Percentiles rank a stretch among this genome's conserved stretches.
These are phyloP conservation scores for Ephialtes manifestator DNA, from an alignment of 2,888 invertebrate species.

Conservation along the genomic window DNA sequence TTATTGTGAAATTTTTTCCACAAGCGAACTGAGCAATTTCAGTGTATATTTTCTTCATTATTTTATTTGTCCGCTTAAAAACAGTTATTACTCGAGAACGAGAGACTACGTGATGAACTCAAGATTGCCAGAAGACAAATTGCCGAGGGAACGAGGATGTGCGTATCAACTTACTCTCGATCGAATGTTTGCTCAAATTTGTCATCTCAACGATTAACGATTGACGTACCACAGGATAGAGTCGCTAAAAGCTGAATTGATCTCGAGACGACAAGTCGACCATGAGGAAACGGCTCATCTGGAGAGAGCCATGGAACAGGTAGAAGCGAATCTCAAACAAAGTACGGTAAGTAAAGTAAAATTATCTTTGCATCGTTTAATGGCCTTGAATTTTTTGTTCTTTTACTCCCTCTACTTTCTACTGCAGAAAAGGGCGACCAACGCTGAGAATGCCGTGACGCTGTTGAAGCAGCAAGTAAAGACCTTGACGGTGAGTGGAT, in stretches of 20 bases:
- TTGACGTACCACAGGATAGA: slow-evolving; percentile 84
- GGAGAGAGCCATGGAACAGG: slow-evolving; percentile 88
- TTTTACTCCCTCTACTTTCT: slow-evolving; percentile 4
- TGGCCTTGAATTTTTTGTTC: slow-evolving; percentile 1
- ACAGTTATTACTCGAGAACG: slow-evolving; percentile 84
- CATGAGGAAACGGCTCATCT: slow-evolving; percentile 87
- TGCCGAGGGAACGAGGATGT: slow-evolving; percentile 86
- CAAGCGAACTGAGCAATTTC: too few relatives aligned
- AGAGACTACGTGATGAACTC: slow-evolving; percentile 88
- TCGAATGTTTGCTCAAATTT: slow-evolving; percentile 5
- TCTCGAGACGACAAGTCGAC: slow-evolving; percentile 87
- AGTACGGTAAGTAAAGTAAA: slow-evolving; percentile 86
- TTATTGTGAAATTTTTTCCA: too few relatives aligned
- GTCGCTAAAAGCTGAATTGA: slow-evolving; percentile 87
- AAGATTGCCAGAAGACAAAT: slow-evolving; percentile 87
- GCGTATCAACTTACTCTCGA: slow-evolving; percentile 53
- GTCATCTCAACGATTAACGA: slow-evolving; percentile 23
- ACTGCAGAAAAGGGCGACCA: slow-evolving; percentile 88
- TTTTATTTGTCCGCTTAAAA: slow-evolving; percentile 46
- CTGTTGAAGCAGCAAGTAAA: slow-evolving; percentile 91
- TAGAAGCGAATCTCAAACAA: slow-evolving; percentile 88
- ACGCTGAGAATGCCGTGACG: slow-evolving; percentile 89
- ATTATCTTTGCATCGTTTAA: neutral
- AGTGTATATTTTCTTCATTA: neutral
- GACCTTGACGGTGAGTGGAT: slow-evolving; percentile 88